Evolutionary conservation across 2,797 vertebrate species (phyloP), one percentile per base, ranked within the genome.

Genomic region (Cossypha niveicapilla): DNA sequence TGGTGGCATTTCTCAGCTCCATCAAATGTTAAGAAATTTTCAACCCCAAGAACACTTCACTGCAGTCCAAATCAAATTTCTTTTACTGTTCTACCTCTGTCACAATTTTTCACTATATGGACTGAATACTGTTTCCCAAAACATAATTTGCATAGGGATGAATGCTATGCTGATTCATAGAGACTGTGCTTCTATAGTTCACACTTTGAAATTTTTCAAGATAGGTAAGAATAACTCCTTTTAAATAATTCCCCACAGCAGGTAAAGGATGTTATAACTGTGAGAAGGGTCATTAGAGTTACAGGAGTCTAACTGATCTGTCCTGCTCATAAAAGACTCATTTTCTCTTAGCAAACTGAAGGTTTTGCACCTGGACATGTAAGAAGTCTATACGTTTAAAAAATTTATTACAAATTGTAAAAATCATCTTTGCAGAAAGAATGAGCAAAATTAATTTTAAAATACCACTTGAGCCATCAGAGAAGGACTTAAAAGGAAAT

Each of bases 401-500:
- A 86, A 88, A 78, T 60, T 32, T 79, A 66, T 32, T 76, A 41
- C 11, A 82, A 86, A 77, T 51, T 58, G 13, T 27, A 45, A 86
- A 76, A 94, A 23, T 24, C 1, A 94, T 54, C 34, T 78, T 73
- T 85, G 50, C 54, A 88, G 22, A 88, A 91, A 90, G 41, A 86
- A 53, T 8, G 10, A 82, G 22, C 11, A 82, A 76, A 71, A 87
- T 78, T 86, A 34, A 89, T 80, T 91, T 81, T 37, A 78, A 93
- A 68, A 86, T 75, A 53, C 13, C 27, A 10, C 53, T 85, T 71
- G 71, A 88, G 39, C 23, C 35, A 86, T 56, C 34, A 75, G 58
- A 92, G 34, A 61, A 81, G 10, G 34, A 53, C 42, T 93, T 94
- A 76, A 84, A 86, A 86, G 24, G 34, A 92, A 93, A 95, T 90